Conservation (phyloP, 1,140 invertebrate genomes). For the Eurosta solidaginis region DNA sequence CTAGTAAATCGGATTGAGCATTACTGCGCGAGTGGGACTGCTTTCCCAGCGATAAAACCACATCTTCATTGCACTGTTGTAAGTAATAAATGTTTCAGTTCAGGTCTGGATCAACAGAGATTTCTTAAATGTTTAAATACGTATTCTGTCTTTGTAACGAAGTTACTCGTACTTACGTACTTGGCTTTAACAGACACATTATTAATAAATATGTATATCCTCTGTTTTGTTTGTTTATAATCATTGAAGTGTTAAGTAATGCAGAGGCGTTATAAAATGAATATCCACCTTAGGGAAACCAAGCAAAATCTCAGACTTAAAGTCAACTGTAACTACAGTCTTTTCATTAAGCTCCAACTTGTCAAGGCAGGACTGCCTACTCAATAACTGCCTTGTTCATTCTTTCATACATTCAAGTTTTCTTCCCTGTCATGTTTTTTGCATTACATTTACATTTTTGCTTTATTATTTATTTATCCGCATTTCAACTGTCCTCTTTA, state of each 20-base stretch:
- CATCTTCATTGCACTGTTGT: no score
- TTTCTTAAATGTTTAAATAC: no score
- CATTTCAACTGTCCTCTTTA: neutral
- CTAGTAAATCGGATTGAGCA: no score
- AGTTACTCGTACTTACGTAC: no score
- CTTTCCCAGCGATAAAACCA: no score
- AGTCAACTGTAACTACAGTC: neutral
- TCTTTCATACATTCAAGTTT: neutral
- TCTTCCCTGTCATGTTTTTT: no score
- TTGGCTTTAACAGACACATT: neutral
- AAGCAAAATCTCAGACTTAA: neutral
- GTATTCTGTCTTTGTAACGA: no score
- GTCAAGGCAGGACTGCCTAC: neutral
- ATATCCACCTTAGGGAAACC: neutral
- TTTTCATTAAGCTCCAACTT: neutral
- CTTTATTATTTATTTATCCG: neutral
- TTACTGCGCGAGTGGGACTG: no score
- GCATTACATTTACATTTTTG: no score
- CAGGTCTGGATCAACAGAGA: no score
- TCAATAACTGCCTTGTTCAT: neutral
- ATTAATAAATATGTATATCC: neutral
- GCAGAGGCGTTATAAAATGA: neutral
- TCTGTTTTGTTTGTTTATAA: neutral
- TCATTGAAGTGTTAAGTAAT: neutral
- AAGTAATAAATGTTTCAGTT: no score